Evolutionary conservation across 2,113 vertebrate genomes (phyloP).

Genomic region (Pseudorhombus dupliciocellatus): DNA sequence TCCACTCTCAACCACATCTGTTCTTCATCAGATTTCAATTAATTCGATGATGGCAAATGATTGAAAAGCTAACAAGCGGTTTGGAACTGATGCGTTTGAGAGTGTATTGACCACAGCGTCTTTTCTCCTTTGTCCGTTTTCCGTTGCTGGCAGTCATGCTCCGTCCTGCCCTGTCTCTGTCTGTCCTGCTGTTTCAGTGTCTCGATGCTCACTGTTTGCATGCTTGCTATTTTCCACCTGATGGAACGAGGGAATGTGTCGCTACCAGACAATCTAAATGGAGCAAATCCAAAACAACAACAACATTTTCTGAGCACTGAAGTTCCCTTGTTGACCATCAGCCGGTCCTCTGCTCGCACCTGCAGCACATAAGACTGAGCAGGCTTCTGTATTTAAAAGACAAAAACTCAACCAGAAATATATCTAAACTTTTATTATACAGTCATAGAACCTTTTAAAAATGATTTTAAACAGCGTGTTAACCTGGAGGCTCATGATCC

Average conservation of each 20-base stretch:
- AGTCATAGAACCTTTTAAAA: too few relatives aligned
- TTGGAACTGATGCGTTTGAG: slow-evolving; percentile 37
- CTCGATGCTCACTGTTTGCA: slow-evolving; percentile 65
- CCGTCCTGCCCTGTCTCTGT: slow-evolving; percentile 27
- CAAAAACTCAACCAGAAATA: not conserved
- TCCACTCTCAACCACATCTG: slow-evolving; percentile 50
- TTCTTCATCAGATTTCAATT: too few relatives aligned
- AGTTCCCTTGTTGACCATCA: too few relatives aligned
- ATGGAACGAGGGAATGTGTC: slow-evolving; percentile 30
- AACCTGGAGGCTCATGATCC: not conserved
- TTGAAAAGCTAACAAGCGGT: not conserved
- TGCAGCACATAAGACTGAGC: too few relatives aligned
- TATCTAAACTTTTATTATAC: not conserved
- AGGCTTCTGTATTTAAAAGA: too few relatives aligned
- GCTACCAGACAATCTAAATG: not conserved
- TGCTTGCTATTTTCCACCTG: slow-evolving; percentile 67
- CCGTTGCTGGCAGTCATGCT: slow-evolving; percentile 32
- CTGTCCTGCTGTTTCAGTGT: slow-evolving; percentile 19
- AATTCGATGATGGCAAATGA: too few relatives aligned
- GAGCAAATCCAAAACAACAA: not conserved
- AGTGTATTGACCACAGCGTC: slow-evolving; percentile 41
- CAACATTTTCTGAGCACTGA: not conserved
- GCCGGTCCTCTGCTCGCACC: too few relatives aligned
- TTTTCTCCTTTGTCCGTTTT: slow-evolving; percentile 15
- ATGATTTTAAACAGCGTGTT: slow-evolving; percentile 35